A percentile compares a stretch with the other conserved stretches of the same genome.
Evolutionary conservation across 2,797 vertebrate species (phyloP).

Genomic region (Heliangelus exortis): DNA sequence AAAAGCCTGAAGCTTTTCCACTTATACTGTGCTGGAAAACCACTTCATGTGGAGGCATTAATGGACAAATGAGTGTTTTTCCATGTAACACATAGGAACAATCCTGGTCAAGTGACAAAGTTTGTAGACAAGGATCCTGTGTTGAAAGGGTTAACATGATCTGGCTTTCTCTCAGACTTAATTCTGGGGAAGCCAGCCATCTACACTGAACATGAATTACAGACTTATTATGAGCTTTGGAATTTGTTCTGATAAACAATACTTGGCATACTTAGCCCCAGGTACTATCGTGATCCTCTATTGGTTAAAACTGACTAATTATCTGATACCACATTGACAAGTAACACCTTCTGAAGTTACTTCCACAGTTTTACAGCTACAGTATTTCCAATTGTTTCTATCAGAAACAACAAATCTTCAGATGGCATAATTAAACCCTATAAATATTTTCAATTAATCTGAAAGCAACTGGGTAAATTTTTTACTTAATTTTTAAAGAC

Average conservation of each 20-base stretch:
- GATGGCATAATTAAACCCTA: not conserved
- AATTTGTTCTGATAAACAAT: slow-evolving; percentile 32
- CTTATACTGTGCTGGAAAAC: not conserved
- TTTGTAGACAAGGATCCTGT: not conserved
- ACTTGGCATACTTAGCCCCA: not conserved
- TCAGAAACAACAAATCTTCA: not conserved
- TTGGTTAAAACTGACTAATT: not conserved
- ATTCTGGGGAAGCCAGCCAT: not conserved
- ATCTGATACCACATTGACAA: not conserved
- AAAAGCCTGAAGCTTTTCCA: not conserved
- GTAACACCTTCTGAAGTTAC: not conserved
- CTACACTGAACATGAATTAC: not conserved
- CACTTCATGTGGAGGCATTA: not conserved
- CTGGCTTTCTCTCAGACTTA: not conserved
- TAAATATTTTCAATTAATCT: not conserved
- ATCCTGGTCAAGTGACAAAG: fast-evolving
- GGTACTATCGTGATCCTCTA: not conserved
- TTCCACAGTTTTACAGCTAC: not conserved
- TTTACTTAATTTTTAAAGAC: not conserved
- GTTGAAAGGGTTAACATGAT: not conserved
- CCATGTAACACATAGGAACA: not conserved
- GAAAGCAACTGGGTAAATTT: not conserved
- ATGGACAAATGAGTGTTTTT: not conserved
- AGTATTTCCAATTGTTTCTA: not conserved
- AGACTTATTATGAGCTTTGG: slow-evolving; percentile 15